These are phyloP conservation scores for Xiphophorus couchianus DNA, from an alignment of 2,113 vertebrate species.

Conservation along the genomic window DNA sequence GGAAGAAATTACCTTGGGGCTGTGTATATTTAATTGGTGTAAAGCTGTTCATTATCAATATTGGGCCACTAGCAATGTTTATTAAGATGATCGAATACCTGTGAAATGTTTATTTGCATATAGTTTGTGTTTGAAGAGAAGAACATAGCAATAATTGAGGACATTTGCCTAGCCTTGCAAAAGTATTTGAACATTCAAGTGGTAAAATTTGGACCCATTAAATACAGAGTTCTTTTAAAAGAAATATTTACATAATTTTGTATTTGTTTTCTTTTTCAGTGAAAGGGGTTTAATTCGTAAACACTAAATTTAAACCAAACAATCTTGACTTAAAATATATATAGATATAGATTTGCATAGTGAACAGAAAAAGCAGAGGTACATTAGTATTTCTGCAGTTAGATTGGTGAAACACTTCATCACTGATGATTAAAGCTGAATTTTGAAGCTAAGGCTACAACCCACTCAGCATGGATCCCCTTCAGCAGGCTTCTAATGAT, in stretches of 20 bases:
- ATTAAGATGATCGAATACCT: conserved; percentile 19
- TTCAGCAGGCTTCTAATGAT: background rate
- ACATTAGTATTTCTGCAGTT: background rate
- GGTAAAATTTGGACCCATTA: background rate
- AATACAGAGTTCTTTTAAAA: background rate
- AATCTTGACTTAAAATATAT: background rate
- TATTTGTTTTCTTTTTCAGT: no score
- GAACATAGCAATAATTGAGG: background rate
- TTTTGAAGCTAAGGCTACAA: background rate
- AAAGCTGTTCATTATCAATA: conserved; percentile 27
- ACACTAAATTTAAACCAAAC: background rate
- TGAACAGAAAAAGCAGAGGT: background rate
- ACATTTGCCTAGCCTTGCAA: background rate
- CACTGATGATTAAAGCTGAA: background rate
- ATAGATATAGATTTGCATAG: background rate
- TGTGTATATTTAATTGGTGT: conserved; percentile 16
- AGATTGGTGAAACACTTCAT: background rate
- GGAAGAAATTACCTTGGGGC: conserved; percentile 48
- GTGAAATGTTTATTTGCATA: conserved; percentile 13
- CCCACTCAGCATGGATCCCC: background rate
- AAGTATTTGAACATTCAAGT: background rate
- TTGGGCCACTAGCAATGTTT: conserved; percentile 18
- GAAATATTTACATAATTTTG: background rate
- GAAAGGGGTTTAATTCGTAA: no score
- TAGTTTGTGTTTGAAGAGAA: conserved; percentile 1